A percentile compares a stretch with the other conserved stretches of the same genome.
Conservation (phyloP, 2,797 vertebrate genomes). For the Anableps anableps region DNA sequence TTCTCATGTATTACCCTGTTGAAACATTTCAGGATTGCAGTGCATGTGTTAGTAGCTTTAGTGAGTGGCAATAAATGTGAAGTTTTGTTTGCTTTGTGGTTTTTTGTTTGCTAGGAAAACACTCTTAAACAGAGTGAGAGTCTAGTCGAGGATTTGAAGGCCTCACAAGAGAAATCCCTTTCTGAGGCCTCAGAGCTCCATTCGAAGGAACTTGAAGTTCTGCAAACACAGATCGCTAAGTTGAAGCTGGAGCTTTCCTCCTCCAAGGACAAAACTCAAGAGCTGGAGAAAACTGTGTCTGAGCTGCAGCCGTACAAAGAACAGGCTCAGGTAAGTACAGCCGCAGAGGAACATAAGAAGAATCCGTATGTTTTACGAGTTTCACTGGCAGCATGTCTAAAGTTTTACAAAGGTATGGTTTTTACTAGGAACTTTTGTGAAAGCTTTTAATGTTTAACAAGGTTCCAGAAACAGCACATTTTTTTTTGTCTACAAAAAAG, state of each 20-base stretch:
- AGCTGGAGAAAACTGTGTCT: slow-evolving; percentile 81
- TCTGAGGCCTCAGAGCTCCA: slow-evolving; percentile 78
- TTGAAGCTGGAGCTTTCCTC: slow-evolving; percentile 78
- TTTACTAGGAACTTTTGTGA: background rate
- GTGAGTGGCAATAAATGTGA: background rate
- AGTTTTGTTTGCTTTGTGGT: background rate
- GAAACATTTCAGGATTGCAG: background rate
- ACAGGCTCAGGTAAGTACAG: slow-evolving; percentile 82
- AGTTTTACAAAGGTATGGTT: background rate
- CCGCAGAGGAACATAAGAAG: background rate
- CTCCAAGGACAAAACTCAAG: slow-evolving; percentile 72
- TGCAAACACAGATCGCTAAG: slow-evolving; percentile 75
- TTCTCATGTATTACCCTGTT: background rate
- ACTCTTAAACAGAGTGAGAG: slow-evolving; percentile 74
- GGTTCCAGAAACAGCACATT: background rate
- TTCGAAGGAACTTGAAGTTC: slow-evolving; percentile 67
- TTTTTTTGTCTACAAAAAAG: background rate
- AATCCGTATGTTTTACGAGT: background rate
- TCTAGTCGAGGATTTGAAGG: slow-evolving; percentile 81
- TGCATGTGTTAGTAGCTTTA: background rate
- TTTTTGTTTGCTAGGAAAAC: slow-evolving; percentile 80
- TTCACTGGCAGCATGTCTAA: background rate
- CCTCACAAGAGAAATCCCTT: slow-evolving; percentile 80
- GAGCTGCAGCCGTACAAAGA: slow-evolving; percentile 86
- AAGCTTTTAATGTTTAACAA: background rate